phyloP scores from a whole-genome alignment of 2,797 vertebrate genomes.

The Sylvia borin region DNA sequence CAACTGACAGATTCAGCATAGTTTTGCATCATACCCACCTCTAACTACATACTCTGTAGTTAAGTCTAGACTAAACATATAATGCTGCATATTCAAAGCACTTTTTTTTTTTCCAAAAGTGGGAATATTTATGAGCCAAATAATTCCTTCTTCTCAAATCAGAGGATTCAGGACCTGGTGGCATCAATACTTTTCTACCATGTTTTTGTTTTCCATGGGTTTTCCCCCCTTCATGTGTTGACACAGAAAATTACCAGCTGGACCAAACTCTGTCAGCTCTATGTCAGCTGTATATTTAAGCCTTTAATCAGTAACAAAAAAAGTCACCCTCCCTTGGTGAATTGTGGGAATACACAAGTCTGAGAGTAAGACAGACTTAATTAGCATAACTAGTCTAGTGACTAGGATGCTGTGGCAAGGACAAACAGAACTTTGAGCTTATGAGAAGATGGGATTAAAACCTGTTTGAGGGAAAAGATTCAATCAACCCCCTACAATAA shows the following conservation, averaged over 20 bases:
- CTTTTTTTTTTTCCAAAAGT: background rate
- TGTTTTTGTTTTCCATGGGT: background rate
- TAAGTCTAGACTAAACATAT: background rate
- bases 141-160: background rate
- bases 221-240: background rate
- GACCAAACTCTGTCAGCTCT: background rate
- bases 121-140: background rate
- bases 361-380: too few relatives aligned
- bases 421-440: too few relatives aligned
- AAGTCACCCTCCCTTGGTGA: background rate
- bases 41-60: too few relatives aligned
- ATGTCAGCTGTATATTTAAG: background rate
- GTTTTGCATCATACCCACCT: background rate
- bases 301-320: background rate
- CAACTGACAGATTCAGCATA: accelerated
- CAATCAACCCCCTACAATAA: too few relatives aligned
- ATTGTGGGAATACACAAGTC: too few relatives aligned
- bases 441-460: too few relatives aligned
- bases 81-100: accelerated
- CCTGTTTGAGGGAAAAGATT: too few relatives aligned
- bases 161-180: background rate
- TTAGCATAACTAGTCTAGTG: too few relatives aligned
- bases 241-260: background rate
- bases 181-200: background rate
- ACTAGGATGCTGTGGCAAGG: too few relatives aligned